Percentiles rank a stretch among this genome's conserved stretches.
phyloP scores from a whole-genome alignment of 2,113 vertebrate species.

The Dasyornis broadbenti region DNA sequence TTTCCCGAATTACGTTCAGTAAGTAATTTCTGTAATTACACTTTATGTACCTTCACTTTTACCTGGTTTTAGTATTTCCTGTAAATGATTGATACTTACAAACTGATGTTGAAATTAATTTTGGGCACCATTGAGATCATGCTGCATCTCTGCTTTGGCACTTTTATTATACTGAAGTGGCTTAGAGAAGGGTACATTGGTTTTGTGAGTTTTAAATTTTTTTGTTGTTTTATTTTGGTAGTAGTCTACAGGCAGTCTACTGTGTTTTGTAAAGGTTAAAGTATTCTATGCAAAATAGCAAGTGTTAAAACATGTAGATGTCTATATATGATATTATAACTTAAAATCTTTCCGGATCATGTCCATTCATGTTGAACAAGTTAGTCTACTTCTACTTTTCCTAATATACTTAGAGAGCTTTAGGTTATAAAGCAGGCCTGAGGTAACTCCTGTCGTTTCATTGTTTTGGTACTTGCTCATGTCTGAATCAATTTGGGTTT shows the following conservation, averaged over 20 bases:
- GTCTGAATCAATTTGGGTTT: not conserved
- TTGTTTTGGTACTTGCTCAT: not conserved
- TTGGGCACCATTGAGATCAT: not conserved
- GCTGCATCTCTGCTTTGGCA: not conserved
- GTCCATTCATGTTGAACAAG: not conserved
- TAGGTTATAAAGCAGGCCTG: not conserved
- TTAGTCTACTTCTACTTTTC: not conserved
- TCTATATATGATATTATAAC: not conserved
- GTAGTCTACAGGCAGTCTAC: not conserved
- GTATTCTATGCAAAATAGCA: not conserved
- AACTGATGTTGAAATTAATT: not conserved
- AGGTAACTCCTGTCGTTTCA: not conserved
- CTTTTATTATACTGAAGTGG: not conserved
- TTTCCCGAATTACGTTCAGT: constrained; percentile 82
- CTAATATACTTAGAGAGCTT: not conserved
- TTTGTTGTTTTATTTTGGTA: not conserved
- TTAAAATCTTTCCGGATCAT: not conserved
- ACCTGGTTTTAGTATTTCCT: not conserved
- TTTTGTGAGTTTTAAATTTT: not conserved
- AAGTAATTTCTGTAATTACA: constrained; percentile 54
- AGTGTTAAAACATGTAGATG: not conserved
- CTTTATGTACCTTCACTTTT: not conserved
- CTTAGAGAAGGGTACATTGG: not conserved
- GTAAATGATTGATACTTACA: not conserved
- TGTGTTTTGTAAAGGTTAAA: not conserved